Evolutionary conservation across 2,797 vertebrate species (phyloP).

Genomic region (Sebastes trivittatus): DNA sequence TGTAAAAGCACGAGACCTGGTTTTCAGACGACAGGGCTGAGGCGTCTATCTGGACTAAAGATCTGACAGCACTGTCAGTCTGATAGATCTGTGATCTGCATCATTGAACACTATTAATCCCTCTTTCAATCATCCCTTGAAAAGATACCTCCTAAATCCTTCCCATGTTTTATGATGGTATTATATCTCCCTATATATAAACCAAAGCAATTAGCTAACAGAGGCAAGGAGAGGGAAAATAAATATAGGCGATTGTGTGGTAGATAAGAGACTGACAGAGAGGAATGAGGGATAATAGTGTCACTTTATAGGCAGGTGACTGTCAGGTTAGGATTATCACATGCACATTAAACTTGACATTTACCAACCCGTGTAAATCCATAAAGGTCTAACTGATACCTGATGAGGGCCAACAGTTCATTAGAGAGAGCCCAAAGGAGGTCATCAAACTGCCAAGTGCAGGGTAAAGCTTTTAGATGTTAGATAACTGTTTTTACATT

Average conservation of each 20-base stretch:
- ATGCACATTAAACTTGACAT: neutral
- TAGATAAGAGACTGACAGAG: neutral
- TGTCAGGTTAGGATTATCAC: neutral
- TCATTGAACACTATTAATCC: slow-evolving; percentile 20
- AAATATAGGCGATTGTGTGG: neutral
- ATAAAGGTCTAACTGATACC: neutral
- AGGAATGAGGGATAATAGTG: neutral
- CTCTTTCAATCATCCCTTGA: slow-evolving; percentile 3
- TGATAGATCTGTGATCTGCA: slow-evolving; percentile 28
- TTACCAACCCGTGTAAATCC: neutral
- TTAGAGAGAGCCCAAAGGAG: neutral
- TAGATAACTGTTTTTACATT: slow-evolving; percentile 36
- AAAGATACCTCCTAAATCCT: slow-evolving; percentile 5
- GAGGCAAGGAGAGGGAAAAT: neutral
- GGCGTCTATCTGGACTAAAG: neutral
- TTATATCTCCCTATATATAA: neutral
- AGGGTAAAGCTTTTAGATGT: neutral
- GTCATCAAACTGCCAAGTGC: slow-evolving; percentile 2
- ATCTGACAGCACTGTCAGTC: slow-evolving; percentile 10
- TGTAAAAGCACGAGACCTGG: neutral
- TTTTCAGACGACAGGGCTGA: neutral
- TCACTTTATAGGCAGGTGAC: neutral
- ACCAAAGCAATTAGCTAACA: neutral
- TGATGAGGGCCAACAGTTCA: neutral
- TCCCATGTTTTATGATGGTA: neutral